phyloP scores from a whole-genome alignment of 2,888 invertebrate genomes.

The Netelia inedita region DNA sequence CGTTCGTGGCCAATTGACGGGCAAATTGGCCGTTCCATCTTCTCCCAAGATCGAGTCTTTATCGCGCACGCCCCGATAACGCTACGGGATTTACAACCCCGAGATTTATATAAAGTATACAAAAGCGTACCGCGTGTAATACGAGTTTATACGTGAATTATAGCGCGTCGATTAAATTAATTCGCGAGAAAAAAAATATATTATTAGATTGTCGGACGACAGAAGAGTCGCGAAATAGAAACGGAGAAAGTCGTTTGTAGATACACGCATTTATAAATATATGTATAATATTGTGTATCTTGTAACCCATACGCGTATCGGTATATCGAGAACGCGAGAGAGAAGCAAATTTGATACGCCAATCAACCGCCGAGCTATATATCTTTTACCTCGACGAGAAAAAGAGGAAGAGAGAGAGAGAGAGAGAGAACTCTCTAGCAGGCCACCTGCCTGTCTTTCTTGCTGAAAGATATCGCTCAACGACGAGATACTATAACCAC shows the following conservation, averaged over 20 bases:
- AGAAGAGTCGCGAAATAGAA: constrained; percentile 29
- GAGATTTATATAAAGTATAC: no score
- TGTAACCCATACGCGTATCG: constrained; percentile 41
- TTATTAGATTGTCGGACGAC: constrained; percentile 8
- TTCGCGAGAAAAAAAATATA: constrained; percentile 2
- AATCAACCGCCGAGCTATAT: constrained; percentile 61
- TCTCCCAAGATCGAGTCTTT: constrained; percentile 21
- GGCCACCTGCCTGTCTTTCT: constrained; percentile 60
- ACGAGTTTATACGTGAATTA: constrained; percentile 36
- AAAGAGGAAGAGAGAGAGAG: not conserved
- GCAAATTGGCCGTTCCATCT: constrained; percentile 34
- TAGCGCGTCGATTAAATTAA: constrained; percentile 7
- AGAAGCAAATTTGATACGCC: constrained; percentile 65
- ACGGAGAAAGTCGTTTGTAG: constrained; percentile 50
- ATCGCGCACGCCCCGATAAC: constrained; percentile 1
- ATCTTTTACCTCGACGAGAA: constrained; percentile 41
- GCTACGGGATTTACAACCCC: no score
- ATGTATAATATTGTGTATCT: constrained; percentile 1
- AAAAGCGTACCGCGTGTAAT: not conserved
- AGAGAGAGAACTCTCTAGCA: constrained; percentile 21
- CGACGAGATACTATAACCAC: constrained; percentile 51
- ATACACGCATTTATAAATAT: not conserved
- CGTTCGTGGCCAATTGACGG: constrained; percentile 40
- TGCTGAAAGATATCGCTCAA: constrained; percentile 66
- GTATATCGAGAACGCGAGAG: constrained; percentile 12